These are phyloP conservation scores for Pterocles gutturalis DNA, from an alignment of 2,113 vertebrate genomes.

Conservation along the genomic window DNA sequence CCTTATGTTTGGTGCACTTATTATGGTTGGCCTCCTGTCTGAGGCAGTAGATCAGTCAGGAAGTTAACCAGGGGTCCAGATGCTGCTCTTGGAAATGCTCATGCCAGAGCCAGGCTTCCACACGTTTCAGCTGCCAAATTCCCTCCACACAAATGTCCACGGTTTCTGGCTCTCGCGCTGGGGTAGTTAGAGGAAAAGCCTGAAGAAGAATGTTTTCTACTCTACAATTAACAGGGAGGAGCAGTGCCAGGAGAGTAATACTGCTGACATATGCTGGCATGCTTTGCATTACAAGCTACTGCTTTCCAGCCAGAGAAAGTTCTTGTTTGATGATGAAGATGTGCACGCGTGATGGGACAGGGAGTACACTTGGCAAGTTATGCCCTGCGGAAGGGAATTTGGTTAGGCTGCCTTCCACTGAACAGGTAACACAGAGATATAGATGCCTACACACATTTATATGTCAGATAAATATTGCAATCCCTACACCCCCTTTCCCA, in stretches of 20 bases:
- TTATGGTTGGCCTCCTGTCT: slow-evolving; percentile 29
- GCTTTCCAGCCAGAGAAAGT: slow-evolving; percentile 30
- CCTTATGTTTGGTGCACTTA: slow-evolving; percentile 40
- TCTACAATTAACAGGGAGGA: slow-evolving; percentile 57
- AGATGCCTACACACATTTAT: not conserved
- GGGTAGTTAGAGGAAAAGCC: slow-evolving; percentile 60
- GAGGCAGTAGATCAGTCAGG: slow-evolving; percentile 67
- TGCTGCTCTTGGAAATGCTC: slow-evolving; percentile 67
- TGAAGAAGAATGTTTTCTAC: slow-evolving; percentile 56
- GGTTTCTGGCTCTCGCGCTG: slow-evolving; percentile 15
- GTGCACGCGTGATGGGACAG: not conserved
- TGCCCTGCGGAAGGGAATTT: slow-evolving; percentile 15
- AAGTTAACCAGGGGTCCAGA: slow-evolving; percentile 70
- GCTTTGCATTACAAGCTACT: slow-evolving; percentile 27
- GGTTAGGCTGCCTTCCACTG: not conserved
- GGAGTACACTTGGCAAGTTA: not conserved
- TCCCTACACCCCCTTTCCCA: not conserved
- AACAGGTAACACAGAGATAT: not conserved
- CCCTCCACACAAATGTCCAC: slow-evolving; percentile 38
- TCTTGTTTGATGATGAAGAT: slow-evolving; percentile 31
- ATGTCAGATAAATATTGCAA: not conserved
- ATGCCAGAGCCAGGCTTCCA: slow-evolving; percentile 63
- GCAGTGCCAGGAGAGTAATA: slow-evolving; percentile 34
- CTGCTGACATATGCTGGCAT: slow-evolving; percentile 19
- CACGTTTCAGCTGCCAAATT: slow-evolving; percentile 54